Percentiles rank a stretch among this genome's conserved stretches.
phyloP scores from a whole-genome alignment of 2,797 vertebrate genomes.

The Darevskia nairensis region DNA sequence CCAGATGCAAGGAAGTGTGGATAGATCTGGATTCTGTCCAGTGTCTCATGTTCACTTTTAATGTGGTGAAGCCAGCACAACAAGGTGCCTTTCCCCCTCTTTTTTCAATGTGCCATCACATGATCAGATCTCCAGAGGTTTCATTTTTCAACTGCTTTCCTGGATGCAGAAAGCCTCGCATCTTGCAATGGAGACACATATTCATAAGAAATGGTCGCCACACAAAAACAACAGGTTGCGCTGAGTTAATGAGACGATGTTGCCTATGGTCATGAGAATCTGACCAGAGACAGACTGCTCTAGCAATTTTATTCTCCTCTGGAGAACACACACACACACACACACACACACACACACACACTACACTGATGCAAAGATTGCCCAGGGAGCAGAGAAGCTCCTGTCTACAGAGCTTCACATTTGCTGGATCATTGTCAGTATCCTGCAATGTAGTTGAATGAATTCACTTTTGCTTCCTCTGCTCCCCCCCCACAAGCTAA shows the following conservation, averaged over 20 bases:
- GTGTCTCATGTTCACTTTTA: not conserved
- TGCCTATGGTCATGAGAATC: not conserved
- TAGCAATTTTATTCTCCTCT: too few relatives aligned
- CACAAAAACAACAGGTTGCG: not conserved
- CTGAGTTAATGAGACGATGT: not conserved
- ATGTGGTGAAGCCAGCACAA: not conserved
- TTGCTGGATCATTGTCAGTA: not conserved
- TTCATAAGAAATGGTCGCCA: not conserved
- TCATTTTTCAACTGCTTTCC: not conserved
- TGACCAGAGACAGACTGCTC: too few relatives aligned
- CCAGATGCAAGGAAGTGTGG: not conserved
- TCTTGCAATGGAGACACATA: not conserved
- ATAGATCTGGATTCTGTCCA: not conserved
- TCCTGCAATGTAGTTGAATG: not conserved
- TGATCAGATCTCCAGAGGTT: not conserved
- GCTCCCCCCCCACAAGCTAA: not conserved
- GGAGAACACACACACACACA: too few relatives aligned
- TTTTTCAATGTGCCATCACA: not conserved
- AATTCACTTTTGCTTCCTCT: not conserved
- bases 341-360: too few relatives aligned
- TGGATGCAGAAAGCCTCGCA: not conserved
- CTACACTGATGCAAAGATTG: not conserved
- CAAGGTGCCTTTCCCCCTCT: not conserved
- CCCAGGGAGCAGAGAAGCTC: not conserved
- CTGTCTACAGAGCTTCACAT: not conserved